Base-by-base conservation (phyloP, 2,888 invertebrate genomes). In the Epinotia brunnichana region DNA sequence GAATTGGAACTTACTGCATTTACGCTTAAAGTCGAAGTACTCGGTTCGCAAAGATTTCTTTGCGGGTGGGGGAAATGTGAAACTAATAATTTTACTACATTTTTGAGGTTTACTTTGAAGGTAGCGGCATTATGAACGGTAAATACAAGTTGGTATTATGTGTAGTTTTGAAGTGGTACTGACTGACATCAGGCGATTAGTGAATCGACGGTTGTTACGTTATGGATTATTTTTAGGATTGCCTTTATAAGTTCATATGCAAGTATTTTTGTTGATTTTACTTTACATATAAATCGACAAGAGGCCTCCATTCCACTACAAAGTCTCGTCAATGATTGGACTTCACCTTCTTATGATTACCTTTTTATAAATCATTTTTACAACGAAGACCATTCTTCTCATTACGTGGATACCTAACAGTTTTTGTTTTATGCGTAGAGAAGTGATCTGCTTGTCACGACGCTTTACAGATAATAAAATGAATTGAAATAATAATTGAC, bases 31-130 rank as follows among this genome's bases (percentile, higher is more conserved):
- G 24, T 9, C 11, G 35, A 17, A 39, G 15, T 48, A 61, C 48
- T 48, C 17, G 24, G 72, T 56, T 67, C 39, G 67, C 72, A 68
- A 72, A 68, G 72, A 67, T 68, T 39, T 67, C 24, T 67, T 35
- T 67, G 61, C 67, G 29, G 61, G 67, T 35, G 67, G 72, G 21
- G 56, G 67, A 56, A 60, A 72, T 59, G 56, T 56, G 61, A 35
- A 62, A 62, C 67, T 41, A 19, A 21, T 56, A 24, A 24, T 19
- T 48, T 56, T 21, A 21, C 21, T 56, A 35, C n/a, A 51, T 48
- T 48, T 21, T 44, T 9, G 13, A n/a, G 44, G 44, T 48, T 56
- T 15, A 7, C 61, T 61, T 57, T n/a, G 48, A 39, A n/a, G 17
- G 61, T 62, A 56, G 61, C 62, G 72, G 61, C 53, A 9, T 21